Conservation (phyloP, 2,797 vertebrate genomes). For the Pseudopleuronectes americanus region DNA sequence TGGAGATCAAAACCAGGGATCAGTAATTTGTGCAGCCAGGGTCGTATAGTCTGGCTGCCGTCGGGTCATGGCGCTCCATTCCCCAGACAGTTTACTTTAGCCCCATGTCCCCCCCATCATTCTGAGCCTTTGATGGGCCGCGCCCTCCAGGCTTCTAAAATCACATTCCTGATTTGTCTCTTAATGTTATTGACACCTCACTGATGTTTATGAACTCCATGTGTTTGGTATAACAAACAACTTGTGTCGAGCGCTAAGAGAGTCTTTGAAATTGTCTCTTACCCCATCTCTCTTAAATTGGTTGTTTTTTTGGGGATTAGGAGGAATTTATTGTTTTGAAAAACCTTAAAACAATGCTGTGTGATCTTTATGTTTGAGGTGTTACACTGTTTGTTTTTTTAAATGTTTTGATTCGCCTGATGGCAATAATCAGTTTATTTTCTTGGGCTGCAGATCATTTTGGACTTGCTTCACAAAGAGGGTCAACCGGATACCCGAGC, state of each 20-base stretch:
- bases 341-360: neutral
- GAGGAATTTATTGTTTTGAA: neutral
- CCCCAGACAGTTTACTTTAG: neutral
- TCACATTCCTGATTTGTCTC: neutral
- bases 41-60: neutral
- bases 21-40: neutral
- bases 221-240: slow-evolving; percentile 2
- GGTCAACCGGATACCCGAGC: slow-evolving; percentile 61
- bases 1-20: no score
- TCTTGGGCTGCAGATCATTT: slow-evolving; percentile 66
- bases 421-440: neutral
- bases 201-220: slow-evolving; percentile 11
- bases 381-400: neutral
- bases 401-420: neutral
- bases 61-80: neutral
- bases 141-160: slow-evolving; percentile 1
- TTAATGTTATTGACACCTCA: neutral
- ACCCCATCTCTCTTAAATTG: neutral
- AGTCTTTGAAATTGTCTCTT: neutral
- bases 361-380: no score
- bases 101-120: neutral
- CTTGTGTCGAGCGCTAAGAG: neutral
- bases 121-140: neutral
- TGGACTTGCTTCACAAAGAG: slow-evolving; percentile 74
- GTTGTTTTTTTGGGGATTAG: neutral